Evolutionary conservation across 1,140 invertebrate genomes (phyloP).

Genomic region (Archivesica marissinica): DNA sequence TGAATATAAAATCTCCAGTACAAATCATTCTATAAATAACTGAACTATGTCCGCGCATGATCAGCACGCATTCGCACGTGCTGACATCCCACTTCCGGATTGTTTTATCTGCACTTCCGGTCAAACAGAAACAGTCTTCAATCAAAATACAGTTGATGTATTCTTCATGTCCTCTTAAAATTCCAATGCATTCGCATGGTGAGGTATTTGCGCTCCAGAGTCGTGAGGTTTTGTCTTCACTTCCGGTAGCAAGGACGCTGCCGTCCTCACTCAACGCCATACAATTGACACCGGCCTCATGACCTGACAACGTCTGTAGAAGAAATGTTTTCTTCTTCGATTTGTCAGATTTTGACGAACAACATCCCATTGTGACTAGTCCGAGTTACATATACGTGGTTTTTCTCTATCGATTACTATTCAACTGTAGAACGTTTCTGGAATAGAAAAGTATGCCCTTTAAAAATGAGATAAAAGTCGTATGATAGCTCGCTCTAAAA

Average conservation of each 20-base stretch:
- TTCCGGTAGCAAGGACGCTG: constrained; percentile 85
- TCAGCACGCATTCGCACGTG: constrained; percentile 84
- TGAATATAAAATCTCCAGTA: constrained; percentile 86
- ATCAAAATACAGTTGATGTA: constrained; percentile 86
- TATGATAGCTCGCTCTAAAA: too few relatives aligned
- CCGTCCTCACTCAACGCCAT: constrained; percentile 86
- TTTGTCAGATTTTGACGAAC: constrained; percentile 75
- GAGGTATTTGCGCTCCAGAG: constrained; percentile 86
- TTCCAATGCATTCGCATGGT: constrained; percentile 85
- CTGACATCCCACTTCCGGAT: constrained; percentile 86
- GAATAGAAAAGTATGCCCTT: too few relatives aligned
- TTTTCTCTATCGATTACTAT: too few relatives aligned
- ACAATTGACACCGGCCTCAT: constrained; percentile 85
- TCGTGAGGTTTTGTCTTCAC: constrained; percentile 85
- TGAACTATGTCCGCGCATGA: constrained; percentile 84
- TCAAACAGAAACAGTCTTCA: constrained; percentile 85
- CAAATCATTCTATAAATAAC: constrained; percentile 85
- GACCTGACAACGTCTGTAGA: constrained; percentile 81
- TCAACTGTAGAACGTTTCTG: too few relatives aligned
- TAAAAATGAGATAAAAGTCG: too few relatives aligned
- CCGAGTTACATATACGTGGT: too few relatives aligned
- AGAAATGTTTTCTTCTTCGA: constrained; percentile 71
- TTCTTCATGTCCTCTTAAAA: constrained; percentile 84
- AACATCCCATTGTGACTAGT: constrained; percentile 75
- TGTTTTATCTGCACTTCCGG: constrained; percentile 86